Percentiles rank a stretch among this genome's conserved stretches.
Evolutionary conservation across 2,113 vertebrate genomes (phyloP).

Genomic region (Cyprinodon variegatus): DNA sequence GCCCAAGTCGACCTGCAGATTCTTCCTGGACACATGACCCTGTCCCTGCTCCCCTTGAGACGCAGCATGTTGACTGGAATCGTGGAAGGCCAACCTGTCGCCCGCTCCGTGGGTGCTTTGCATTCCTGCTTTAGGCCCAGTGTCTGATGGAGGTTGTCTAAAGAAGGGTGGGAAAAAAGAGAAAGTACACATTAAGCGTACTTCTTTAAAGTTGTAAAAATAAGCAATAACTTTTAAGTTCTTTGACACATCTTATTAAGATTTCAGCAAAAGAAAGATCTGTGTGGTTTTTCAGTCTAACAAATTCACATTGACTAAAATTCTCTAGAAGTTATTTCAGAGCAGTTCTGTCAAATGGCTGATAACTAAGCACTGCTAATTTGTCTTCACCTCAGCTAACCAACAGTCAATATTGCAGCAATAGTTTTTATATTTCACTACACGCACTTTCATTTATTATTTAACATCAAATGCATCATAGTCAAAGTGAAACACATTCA

Average conservation of each 20-base stretch:
- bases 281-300: neutral
- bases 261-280: neutral
- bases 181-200: conserved; percentile 6
- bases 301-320: neutral
- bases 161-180: conserved; percentile 40
- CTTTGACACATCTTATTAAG: neutral
- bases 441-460: neutral
- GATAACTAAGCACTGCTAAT: neutral
- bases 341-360: neutral
- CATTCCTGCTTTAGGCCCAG: conserved; percentile 68
- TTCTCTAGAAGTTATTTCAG: neutral
- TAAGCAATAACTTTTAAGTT: neutral
- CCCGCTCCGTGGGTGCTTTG: conserved; percentile 67
- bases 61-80: conserved; percentile 46
- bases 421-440: too few species aligned
- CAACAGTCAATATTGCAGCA: neutral
- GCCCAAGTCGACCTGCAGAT: conserved; percentile 79
- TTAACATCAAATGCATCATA: neutral
- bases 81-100: conserved; percentile 76
- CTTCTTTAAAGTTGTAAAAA: neutral
- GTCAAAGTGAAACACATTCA: neutral
- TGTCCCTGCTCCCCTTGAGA: conserved; percentile 67
- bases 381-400: neutral
- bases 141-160: conserved; percentile 72
- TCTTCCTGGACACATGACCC: conserved; percentile 74